Conservation (phyloP, 2,797 vertebrate genomes). For the Acrossocheilus fasciatus region DNA sequence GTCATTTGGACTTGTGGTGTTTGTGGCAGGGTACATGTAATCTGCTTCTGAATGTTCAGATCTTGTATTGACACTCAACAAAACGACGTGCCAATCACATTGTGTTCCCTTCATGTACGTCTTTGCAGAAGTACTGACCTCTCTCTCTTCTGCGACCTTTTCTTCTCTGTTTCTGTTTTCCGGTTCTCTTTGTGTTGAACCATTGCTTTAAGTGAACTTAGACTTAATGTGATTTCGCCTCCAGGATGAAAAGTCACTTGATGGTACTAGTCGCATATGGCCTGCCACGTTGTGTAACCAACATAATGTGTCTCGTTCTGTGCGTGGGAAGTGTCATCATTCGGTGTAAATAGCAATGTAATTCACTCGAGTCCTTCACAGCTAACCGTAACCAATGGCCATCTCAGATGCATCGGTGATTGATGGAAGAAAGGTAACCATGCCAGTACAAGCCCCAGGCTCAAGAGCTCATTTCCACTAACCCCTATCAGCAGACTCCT, state of each 20-base stretch:
- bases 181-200: slow-evolving; percentile 49
- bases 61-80: slow-evolving; percentile 41
- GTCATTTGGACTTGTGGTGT: slow-evolving; percentile 43
- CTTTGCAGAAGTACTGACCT: slow-evolving; percentile 41
- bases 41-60: slow-evolving; percentile 16
- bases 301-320: slow-evolving; percentile 24
- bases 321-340: not conserved
- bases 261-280: slow-evolving; percentile 36
- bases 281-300: not conserved
- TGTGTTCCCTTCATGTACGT: slow-evolving; percentile 37
- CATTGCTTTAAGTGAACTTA: slow-evolving; percentile 60
- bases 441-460: slow-evolving; percentile 27
- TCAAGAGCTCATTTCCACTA: slow-evolving; percentile 34
- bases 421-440: slow-evolving; percentile 46
- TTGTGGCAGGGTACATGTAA: not conserved
- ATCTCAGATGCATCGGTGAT: slow-evolving; percentile 40
- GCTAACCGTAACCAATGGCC: slow-evolving; percentile 36
- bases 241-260: slow-evolving; percentile 49
- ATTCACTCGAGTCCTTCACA: slow-evolving; percentile 13
- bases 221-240: slow-evolving; percentile 60
- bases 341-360: slow-evolving; percentile 24
- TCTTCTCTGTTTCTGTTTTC: not conserved
- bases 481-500: slow-evolving; percentile 34
- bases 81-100: slow-evolving; percentile 55
- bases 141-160: slow-evolving; percentile 2